Base-by-base conservation (phyloP, 2,888 invertebrate genomes). In the Drosophila nr. fundita region DNA sequence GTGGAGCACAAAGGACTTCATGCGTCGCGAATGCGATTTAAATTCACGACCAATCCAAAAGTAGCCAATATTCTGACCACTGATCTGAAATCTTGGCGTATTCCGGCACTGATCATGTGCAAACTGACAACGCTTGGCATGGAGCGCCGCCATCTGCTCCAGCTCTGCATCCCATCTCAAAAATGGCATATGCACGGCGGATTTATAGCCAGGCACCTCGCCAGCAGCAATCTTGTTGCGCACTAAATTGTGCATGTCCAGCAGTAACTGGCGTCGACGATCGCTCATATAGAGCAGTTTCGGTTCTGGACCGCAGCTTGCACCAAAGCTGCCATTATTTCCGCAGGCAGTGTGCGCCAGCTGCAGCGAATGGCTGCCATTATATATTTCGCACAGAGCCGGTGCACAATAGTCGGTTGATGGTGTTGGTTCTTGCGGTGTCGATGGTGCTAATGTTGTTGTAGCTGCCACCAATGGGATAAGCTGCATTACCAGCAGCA, bases 11-110 rank as follows among this genome's bases (percentile, higher is more conserved):
- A 92, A 87, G 27, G 91, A 86, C 55, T 92, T 92, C 63, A 93
- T 92, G 54, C 92, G 90, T 53, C 88, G 84, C 18, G 91, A 91
- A 63, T 92, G 87, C n/a, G 92, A 92, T 48, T 90, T 90, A 64
- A 92, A 92, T 32, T 90, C 85, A n/a, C 89, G 88, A 24, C 83
- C 84, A 61, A 92, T 91, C 91, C 92, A 92, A 64, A 90, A 89
- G 71, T 91, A 90, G 3, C 91, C 92, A 53, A 93, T 92, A 77
- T 92, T 93, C 73, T 93, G 92, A 3, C 92, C 92, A 67, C 92
- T 92, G 21, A 83, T 83, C 34, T 60, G 72, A 72, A 83, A 92
- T 13, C 87, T 86, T 10, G 82, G 81, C 13, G 92, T 92, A 70
- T 92, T 92, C 29, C 91, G 90, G 69, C 92, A 93, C 45, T 79